A percentile compares a stretch with the other conserved stretches of the same genome.
These are phyloP conservation scores for Hylyphantes graminicola DNA, from an alignment of 1,140 invertebrate genomes.

Conservation along the genomic window DNA sequence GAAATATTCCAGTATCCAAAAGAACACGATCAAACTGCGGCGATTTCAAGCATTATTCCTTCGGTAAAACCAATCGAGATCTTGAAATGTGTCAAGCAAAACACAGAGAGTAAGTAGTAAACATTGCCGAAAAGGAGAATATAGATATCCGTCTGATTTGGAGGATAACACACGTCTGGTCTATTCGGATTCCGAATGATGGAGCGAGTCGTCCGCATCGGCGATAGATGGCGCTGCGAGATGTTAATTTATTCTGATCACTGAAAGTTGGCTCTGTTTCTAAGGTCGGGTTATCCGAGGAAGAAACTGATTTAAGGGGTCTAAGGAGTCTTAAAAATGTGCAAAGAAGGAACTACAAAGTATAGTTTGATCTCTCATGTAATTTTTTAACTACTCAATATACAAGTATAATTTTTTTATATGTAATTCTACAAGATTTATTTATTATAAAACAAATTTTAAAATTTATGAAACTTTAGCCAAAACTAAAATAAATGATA, in stretches of 20 bases:
- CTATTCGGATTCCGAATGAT: neutral
- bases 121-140: neutral
- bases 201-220: neutral
- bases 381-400: too few relatives aligned
- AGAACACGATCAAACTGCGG: neutral
- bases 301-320: too few relatives aligned
- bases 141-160: neutral
- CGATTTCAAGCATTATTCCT: neutral
- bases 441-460: too few relatives aligned
- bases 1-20: neutral
- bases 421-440: too few relatives aligned
- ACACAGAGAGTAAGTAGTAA: neutral
- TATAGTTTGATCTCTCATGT: too few relatives aligned
- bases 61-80: neutral
- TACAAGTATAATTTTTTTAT: too few relatives aligned
- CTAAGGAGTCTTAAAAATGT: too few relatives aligned
- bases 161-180: constrained; percentile 21
- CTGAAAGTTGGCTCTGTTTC: constrained; percentile 9
- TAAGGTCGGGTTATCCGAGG: neutral
- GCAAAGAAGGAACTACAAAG: too few relatives aligned
- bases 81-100: neutral
- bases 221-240: constrained; percentile 34
- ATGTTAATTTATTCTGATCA: constrained; percentile 24
- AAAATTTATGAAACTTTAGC: too few relatives aligned
- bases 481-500: too few relatives aligned